These are phyloP conservation scores for Paratrypauchen microcephalus DNA, from an alignment of 2,797 vertebrate genomes.

Conservation along the genomic window DNA sequence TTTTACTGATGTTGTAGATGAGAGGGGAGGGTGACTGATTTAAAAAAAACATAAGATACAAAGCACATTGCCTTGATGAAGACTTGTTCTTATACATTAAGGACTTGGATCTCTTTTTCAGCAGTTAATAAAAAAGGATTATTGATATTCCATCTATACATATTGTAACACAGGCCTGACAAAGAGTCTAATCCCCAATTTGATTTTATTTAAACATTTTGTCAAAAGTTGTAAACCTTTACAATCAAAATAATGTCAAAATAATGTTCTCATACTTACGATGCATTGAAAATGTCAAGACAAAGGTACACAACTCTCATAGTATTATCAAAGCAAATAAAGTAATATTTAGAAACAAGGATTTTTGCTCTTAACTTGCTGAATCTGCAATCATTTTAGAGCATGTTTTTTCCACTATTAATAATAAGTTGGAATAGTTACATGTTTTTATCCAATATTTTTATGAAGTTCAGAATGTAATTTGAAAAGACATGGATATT, in stretches of 20 bases:
- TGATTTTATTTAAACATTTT: neutral
- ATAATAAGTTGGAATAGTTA: neutral
- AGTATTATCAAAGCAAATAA: neutral
- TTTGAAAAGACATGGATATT: conserved; percentile 4
- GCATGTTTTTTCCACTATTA: neutral
- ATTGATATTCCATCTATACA: neutral
- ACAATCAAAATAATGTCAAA: neutral
- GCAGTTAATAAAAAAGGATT: neutral
- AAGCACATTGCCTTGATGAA: neutral
- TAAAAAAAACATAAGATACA: neutral
- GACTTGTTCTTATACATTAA: neutral
- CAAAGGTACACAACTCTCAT: neutral
- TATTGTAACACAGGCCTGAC: neutral
- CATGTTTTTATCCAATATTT: neutral
- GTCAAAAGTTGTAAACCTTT: neutral
- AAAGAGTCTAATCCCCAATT: neutral
- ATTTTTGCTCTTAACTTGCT: neutral
- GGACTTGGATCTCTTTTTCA: neutral
- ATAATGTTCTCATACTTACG: neutral
- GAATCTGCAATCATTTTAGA: neutral
- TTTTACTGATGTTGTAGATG: neutral
- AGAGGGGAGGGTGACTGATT: neutral
- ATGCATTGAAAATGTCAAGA: neutral
- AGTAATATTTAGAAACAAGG: neutral
- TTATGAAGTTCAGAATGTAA: neutral